phyloP scores from a whole-genome alignment of 2,797 vertebrate genomes.

The Syngnathus rostellatus region DNA sequence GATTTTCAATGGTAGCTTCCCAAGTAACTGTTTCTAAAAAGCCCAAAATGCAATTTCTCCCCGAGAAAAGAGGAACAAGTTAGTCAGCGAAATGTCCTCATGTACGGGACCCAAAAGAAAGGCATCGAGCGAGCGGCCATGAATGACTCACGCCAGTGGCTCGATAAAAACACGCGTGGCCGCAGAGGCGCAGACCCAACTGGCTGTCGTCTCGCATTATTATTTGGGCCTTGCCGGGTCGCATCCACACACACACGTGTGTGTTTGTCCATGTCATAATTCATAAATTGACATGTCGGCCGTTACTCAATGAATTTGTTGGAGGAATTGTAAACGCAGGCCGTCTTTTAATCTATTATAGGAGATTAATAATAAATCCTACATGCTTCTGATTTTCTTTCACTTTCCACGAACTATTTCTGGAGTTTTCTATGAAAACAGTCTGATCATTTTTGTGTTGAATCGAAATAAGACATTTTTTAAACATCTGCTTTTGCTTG shows the following conservation, averaged over 20 bases:
- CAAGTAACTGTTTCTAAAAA: background rate
- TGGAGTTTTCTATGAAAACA: too few species aligned
- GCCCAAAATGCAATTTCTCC: background rate
- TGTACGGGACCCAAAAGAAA: conserved; percentile 9
- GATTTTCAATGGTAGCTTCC: background rate
- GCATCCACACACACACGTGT: conserved; percentile 2
- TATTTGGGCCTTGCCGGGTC: conserved; percentile 24
- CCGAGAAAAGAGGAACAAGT: conserved; percentile 1
- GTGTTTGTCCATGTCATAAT: conserved; percentile 21
- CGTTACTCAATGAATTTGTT: background rate
- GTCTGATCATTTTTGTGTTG: too few species aligned
- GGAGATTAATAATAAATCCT: too few species aligned
- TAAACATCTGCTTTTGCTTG: background rate
- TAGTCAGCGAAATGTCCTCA: conserved; percentile 1
- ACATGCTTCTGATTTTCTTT: too few species aligned
- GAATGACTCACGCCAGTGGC: conserved; percentile 36
- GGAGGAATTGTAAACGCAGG: background rate
- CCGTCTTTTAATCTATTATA: background rate
- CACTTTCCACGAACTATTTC: too few species aligned
- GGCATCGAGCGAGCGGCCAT: conserved; percentile 7
- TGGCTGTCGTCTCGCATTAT: conserved; percentile 41
- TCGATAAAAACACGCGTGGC: conserved; percentile 45
- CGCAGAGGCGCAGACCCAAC: conserved; percentile 43
- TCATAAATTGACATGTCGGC: conserved; percentile 19
- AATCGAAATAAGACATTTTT: too few species aligned